Evolutionary conservation across 2,888 invertebrate genomes (phyloP).

Genomic region (Allygus modestus): DNA sequence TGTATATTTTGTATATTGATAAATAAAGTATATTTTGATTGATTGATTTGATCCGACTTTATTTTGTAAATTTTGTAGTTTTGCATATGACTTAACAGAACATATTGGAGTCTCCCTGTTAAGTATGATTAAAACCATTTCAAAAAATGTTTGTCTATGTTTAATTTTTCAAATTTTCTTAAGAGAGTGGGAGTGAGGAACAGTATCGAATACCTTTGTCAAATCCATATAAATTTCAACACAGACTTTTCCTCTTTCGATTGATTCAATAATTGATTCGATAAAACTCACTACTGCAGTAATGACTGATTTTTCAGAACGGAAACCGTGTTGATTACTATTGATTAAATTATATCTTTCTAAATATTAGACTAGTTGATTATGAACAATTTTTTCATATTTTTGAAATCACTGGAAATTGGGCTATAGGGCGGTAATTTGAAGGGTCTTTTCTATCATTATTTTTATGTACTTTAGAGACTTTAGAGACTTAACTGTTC

Average conservation of each 20-base stretch:
- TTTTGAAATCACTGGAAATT: constrained; percentile 9
- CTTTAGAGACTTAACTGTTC: constrained; percentile 14
- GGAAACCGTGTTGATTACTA: no score
- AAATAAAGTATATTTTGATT: no score
- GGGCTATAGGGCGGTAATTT: constrained; percentile 6
- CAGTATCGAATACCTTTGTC: constrained; percentile 24
- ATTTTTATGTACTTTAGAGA: background rate
- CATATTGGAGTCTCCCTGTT: constrained; percentile 6
- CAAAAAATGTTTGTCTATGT: background rate
- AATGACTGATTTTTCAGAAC: no score
- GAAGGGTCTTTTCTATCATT: background rate
- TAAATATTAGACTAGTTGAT: no score
- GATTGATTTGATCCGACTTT: no score
- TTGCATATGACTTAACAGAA: background rate
- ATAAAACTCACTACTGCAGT: constrained; percentile 33
- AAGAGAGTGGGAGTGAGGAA: constrained; percentile 26
- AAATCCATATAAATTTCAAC: constrained; percentile 29
- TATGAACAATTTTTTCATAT: no score
- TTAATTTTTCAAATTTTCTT: constrained; percentile 16
- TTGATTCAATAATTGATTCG: constrained; percentile 22
- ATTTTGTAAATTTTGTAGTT: background rate
- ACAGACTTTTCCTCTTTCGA: constrained; percentile 1
- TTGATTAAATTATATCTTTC: no score
- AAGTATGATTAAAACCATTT: no score
- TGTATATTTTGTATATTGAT: no score